Base-by-base conservation (phyloP, 2,797 vertebrate genomes). In the Oryzias sinensis region DNA sequence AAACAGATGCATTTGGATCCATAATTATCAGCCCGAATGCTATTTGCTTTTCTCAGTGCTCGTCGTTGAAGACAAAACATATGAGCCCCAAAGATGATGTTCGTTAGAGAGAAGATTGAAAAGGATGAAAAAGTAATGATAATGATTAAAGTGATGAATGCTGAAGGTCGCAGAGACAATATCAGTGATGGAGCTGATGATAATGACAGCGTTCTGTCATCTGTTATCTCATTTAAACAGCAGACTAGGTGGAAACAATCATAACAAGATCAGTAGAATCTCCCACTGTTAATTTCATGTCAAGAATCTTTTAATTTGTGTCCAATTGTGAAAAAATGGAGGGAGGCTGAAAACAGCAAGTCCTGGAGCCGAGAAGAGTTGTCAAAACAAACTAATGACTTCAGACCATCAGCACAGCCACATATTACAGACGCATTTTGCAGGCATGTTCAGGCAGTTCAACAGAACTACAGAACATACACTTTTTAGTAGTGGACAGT, bases 1-100 rank as follows among this genome's bases (percentile, higher is more conserved):
- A 66, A 54, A 58, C 71, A 50, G 62, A 66, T 56, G 74, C 66
- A 81, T 68, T 61, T 56, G 45, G 47, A 65, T 56, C 52, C 61
- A 51, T 52, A 76, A 62, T 58, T 46, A 68, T 58, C 48, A 37
- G 59, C 66, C 71, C 68, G 73, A 73, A 84, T 56, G 53, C 69
- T 37, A 68, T 75, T 82, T 60, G 70, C 67, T 51, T 37, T 73
- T 56, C 66, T 76, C 70, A 79, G 76, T 48, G 69, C 64, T 79
- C 65, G 77, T 69, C 70, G 70, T 60, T 45, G 54, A 64, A 67
- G 57, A 59, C 70, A 56, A 40, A 61, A 61, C 59, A 51, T 59
- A 17, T 51, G 14, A 13, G 61, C 56, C 65, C 45, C 54, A 42
- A 68, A 65, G 62, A n/a, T 0, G 9, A 46, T 6, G 53, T 60